Conservation (phyloP, 2,888 invertebrate genomes). For the Lottia gigantea region DNA sequence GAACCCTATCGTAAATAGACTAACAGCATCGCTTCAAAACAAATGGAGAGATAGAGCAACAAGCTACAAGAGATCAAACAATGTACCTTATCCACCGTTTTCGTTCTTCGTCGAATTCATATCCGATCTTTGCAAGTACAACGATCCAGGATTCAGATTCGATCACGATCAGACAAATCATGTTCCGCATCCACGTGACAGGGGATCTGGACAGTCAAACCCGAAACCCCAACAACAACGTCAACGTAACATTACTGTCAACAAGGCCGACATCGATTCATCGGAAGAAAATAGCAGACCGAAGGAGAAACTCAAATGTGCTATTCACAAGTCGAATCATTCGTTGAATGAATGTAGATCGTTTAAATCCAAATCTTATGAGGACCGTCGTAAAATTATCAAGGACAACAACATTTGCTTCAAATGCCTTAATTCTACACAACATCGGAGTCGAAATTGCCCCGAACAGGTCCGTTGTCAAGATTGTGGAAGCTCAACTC, state of each 20-base stretch:
- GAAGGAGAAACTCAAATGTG: background rate
- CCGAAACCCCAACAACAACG: background rate
- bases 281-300: background rate
- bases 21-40: constrained; percentile 25
- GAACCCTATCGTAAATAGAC: constrained; percentile 27
- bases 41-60: constrained; percentile 24
- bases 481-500: constrained; percentile 14
- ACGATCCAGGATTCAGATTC: constrained; percentile 16
- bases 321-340: constrained; percentile 18
- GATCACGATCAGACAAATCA: background rate
- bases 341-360: constrained; percentile 19
- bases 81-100: constrained; percentile 22
- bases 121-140: constrained; percentile 12
- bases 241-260: background rate
- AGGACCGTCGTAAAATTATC: constrained; percentile 11
- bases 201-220: too few relatives aligned
- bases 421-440: constrained; percentile 17
- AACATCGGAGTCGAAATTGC: constrained; percentile 24
- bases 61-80: constrained; percentile 13
- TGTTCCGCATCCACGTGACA: background rate
- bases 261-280: background rate
- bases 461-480: constrained; percentile 12
- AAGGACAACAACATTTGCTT: constrained; percentile 21
- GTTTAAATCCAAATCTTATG: constrained; percentile 17
- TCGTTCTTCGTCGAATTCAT: constrained; percentile 20